phyloP scores from a whole-genome alignment of 92 coral and sea anemone genomes.

The Bergia sp. region DNA sequence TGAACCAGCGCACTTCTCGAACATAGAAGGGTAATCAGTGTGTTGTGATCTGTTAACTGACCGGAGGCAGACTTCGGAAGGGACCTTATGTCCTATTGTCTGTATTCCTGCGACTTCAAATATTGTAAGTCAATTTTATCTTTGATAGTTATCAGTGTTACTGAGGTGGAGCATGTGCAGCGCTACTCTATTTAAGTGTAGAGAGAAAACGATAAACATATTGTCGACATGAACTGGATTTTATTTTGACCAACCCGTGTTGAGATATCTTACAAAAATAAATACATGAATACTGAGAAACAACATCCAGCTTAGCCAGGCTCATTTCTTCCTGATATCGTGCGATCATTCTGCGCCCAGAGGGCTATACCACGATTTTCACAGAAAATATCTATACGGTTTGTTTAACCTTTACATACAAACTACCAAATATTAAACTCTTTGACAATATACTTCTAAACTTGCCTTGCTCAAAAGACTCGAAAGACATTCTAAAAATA shows the following conservation, averaged over 20 bases:
- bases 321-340: not conserved
- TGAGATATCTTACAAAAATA: not conserved
- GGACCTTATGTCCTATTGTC: too few relatives aligned
- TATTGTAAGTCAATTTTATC: too few relatives aligned
- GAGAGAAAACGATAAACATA: not conserved
- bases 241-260: not conserved
- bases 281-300: constrained; percentile 6
- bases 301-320: constrained; percentile 17
- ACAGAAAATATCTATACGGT: constrained; percentile 24
- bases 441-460: not conserved
- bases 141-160: not conserved
- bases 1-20: too few relatives aligned
- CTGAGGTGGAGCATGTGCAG: not conserved
- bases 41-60: too few relatives aligned
- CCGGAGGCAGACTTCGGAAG: too few relatives aligned
- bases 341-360: constrained; percentile 21
- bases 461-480: not conserved
- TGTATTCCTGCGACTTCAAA: too few relatives aligned
- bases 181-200: not conserved
- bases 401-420: not conserved
- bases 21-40: too few relatives aligned
- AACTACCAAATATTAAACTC: not conserved
- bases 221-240: not conserved
- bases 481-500: not conserved
- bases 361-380: constrained; percentile 23